These are phyloP conservation scores for Arctia plantaginis DNA, from an alignment of 2,888 invertebrate genomes.

Conservation along the genomic window DNA sequence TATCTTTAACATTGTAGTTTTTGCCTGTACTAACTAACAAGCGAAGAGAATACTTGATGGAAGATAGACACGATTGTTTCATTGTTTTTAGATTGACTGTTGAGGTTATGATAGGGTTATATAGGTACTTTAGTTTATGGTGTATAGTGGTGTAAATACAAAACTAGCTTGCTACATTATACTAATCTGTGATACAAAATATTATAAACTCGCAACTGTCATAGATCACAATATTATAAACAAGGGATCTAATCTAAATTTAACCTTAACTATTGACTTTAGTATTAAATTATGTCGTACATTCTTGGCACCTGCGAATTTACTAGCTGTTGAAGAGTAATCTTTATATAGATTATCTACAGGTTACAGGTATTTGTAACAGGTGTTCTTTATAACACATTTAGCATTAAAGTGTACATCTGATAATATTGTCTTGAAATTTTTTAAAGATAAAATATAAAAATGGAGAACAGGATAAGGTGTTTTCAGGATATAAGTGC, in stretches of 20 bases:
- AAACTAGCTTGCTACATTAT: background rate
- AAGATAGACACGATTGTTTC: background rate
- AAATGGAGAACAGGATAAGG: slow-evolving; percentile 76
- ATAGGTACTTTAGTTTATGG: background rate
- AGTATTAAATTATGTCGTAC: slow-evolving; percentile 19
- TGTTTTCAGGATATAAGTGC: slow-evolving; percentile 70
- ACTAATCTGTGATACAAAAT: too few relatives aligned
- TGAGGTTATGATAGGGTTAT: background rate
- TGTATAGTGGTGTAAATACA: background rate
- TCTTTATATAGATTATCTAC: slow-evolving; percentile 39
- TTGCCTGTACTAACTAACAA: too few relatives aligned
- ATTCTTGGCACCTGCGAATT: slow-evolving; percentile 43
- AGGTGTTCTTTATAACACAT: slow-evolving; percentile 39
- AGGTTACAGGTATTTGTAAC: slow-evolving; percentile 44
- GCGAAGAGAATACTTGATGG: background rate
- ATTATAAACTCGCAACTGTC: background rate
- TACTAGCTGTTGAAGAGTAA: slow-evolving; percentile 26
- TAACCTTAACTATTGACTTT: slow-evolving; percentile 4
- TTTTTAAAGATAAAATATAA: slow-evolving; percentile 14
- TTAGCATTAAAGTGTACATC: slow-evolving; percentile 26
- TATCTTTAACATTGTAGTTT: too few relatives aligned
- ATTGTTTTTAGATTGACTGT: background rate
- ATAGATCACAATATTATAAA: background rate
- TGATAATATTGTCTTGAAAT: slow-evolving; percentile 10
- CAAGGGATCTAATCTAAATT: background rate